These are phyloP conservation scores for Archivesica marissinica DNA, from an alignment of 1,140 invertebrate genomes.

Conservation along the genomic window DNA sequence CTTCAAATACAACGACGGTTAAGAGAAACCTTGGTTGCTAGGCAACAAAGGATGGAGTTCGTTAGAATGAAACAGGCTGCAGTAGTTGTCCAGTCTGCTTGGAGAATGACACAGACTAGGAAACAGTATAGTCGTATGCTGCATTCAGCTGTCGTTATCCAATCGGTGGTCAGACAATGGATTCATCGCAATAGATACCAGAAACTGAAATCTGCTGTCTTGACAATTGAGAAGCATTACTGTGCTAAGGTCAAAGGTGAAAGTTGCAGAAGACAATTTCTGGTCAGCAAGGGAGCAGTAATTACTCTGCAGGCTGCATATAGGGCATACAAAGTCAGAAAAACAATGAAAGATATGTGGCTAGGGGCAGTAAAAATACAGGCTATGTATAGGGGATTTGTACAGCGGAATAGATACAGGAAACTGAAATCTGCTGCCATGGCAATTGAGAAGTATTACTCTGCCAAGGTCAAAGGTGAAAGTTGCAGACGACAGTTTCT, in stretches of 20 bases:
- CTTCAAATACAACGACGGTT: slow-evolving; percentile 63
- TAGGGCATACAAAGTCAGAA: slow-evolving; percentile 28
- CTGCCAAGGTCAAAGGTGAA: not conserved
- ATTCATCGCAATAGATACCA: slow-evolving; percentile 55
- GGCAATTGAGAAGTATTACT: slow-evolving; percentile 47
- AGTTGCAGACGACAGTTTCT: slow-evolving; percentile 15
- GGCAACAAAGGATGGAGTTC: slow-evolving; percentile 18
- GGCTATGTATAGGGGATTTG: slow-evolving; percentile 19
- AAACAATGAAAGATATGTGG: slow-evolving; percentile 9
- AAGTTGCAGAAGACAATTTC: not conserved
- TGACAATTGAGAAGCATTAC: slow-evolving; percentile 63
- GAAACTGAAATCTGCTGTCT: slow-evolving; percentile 52
- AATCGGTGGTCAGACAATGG: slow-evolving; percentile 57
- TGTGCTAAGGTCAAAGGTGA: slow-evolving; percentile 24
- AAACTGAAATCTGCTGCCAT: slow-evolving; percentile 41
- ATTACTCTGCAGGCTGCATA: slow-evolving; percentile 60
- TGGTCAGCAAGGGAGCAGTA: slow-evolving; percentile 19
- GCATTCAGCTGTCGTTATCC: slow-evolving; percentile 57
- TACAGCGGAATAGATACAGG: not conserved
- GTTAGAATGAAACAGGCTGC: slow-evolving; percentile 37
- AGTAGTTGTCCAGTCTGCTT: slow-evolving; percentile 48
- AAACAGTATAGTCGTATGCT: slow-evolving; percentile 33
- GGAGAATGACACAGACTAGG: slow-evolving; percentile 42
- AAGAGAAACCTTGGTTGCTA: not conserved
- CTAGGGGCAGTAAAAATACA: slow-evolving; percentile 62